phyloP scores from a whole-genome alignment of 2,888 invertebrate species.

The Metallyticus violacea region DNA sequence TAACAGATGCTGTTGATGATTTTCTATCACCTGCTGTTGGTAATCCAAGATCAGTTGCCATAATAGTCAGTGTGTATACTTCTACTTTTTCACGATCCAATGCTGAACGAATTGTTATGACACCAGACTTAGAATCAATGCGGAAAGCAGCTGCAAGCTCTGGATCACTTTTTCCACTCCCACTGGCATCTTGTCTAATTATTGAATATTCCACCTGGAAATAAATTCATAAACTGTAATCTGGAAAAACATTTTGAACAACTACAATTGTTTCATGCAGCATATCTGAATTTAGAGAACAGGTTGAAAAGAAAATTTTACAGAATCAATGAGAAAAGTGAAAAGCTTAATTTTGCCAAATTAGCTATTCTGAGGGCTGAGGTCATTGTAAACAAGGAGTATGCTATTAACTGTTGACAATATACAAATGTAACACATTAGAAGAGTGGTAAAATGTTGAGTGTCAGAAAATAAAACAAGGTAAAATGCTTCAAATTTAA shows the following conservation, averaged over 20 bases:
- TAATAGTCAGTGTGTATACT: slow-evolving; percentile 78
- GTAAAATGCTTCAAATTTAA: too few relatives aligned
- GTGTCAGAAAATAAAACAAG: too few relatives aligned
- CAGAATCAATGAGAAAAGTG: too few relatives aligned
- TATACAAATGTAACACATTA: too few relatives aligned
- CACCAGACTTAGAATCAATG: slow-evolving; percentile 81
- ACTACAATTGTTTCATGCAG: neutral
- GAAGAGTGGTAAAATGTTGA: too few relatives aligned
- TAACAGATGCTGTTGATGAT: slow-evolving; percentile 79
- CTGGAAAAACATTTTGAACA: neutral
- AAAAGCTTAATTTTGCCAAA: too few relatives aligned
- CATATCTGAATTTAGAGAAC: too few relatives aligned
- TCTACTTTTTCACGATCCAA: slow-evolving; percentile 87
- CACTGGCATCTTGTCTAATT: slow-evolving; percentile 65
- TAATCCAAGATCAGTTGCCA: slow-evolving; percentile 81
- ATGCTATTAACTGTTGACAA: too few relatives aligned
- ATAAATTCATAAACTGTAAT: slow-evolving; percentile 9
- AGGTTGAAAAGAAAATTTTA: neutral
- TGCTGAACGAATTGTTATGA: slow-evolving; percentile 75
- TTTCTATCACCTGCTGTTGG: slow-evolving; percentile 69
- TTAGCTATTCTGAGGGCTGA: too few relatives aligned
- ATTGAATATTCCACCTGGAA: slow-evolving; percentile 71
- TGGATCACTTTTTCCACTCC: slow-evolving; percentile 42
- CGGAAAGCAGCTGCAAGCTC: slow-evolving; percentile 67
- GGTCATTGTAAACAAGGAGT: too few relatives aligned